A percentile compares a stretch with the other conserved stretches of the same genome.
Conservation (phyloP, 2,797 vertebrate genomes). For the Chromobotia macracanthus region DNA sequence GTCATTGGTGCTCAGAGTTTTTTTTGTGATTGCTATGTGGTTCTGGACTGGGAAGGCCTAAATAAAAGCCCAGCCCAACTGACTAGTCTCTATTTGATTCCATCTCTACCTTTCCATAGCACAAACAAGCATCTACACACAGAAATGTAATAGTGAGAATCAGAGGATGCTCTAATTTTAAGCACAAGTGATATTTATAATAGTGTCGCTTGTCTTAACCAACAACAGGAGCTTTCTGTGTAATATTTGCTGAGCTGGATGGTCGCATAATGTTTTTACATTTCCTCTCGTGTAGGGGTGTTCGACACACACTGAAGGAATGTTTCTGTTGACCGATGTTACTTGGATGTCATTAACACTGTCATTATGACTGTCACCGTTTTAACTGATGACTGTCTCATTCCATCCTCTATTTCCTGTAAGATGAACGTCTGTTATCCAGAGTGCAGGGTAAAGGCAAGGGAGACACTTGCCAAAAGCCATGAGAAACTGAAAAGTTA, state of each 20-base stretch:
- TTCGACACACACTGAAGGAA: slow-evolving; percentile 49
- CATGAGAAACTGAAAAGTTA: slow-evolving; percentile 3
- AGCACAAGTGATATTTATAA: too few species aligned
- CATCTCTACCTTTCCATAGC: too few species aligned
- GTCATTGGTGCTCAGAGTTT: too few species aligned
- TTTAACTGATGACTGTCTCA: slow-evolving; percentile 54
- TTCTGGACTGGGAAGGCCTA: too few species aligned
- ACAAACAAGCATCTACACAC: too few species aligned
- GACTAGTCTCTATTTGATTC: too few species aligned
- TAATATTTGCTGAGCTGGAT: neutral
- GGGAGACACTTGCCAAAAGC: slow-evolving; percentile 1
- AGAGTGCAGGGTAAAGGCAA: slow-evolving; percentile 24
- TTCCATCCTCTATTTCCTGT: slow-evolving; percentile 7
- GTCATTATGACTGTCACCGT: slow-evolving; percentile 56
- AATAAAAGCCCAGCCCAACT: too few species aligned
- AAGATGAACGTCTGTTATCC: slow-evolving; percentile 7
- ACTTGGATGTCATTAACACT: slow-evolving; percentile 51
- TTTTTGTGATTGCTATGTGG: too few species aligned
- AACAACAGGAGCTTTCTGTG: neutral
- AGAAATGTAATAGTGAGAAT: too few species aligned
- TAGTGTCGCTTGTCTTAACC: too few species aligned
- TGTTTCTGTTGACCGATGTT: slow-evolving; percentile 54
- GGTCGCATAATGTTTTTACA: neutral
- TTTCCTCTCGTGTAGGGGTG: neutral
- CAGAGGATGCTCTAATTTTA: too few species aligned